Evolutionary conservation across 2,797 vertebrate species (phyloP).

Genomic region (Gobio occitaniae): DNA sequence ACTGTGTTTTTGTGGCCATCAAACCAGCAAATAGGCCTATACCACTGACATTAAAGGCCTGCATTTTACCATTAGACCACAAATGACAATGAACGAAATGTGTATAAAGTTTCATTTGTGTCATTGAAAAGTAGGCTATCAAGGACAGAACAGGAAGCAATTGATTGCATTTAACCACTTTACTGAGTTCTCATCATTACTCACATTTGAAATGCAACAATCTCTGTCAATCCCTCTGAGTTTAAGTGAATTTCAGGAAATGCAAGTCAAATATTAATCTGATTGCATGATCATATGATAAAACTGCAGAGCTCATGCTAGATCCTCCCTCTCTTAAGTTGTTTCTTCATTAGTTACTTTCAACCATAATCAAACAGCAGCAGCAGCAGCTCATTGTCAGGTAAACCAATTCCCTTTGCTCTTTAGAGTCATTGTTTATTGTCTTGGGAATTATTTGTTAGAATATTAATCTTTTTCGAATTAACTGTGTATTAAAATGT

Average conservation of each 20-base stretch:
- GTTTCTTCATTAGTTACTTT: background rate
- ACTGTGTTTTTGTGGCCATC: background rate
- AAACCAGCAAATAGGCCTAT: background rate
- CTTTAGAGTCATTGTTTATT: background rate
- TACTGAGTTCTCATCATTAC: background rate
- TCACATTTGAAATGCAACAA: background rate
- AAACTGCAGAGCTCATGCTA: background rate
- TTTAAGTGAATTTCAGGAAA: background rate
- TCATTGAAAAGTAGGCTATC: background rate
- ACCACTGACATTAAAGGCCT: background rate
- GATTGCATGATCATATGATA: conserved; percentile 7
- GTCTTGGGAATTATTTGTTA: background rate
- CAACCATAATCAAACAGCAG: background rate
- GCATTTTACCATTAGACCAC: background rate
- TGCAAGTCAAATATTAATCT: background rate
- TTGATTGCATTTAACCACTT: background rate
- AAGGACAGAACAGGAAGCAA: background rate
- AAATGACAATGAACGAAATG: background rate
- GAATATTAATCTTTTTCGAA: too few relatives aligned
- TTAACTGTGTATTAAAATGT: background rate
- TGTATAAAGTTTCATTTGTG: background rate
- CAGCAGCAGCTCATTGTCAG: background rate
- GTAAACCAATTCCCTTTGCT: background rate
- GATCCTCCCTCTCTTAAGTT: background rate
- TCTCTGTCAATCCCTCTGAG: background rate